Conservation (phyloP, 1,140 invertebrate species). For the Chelonus insularis region DNA sequence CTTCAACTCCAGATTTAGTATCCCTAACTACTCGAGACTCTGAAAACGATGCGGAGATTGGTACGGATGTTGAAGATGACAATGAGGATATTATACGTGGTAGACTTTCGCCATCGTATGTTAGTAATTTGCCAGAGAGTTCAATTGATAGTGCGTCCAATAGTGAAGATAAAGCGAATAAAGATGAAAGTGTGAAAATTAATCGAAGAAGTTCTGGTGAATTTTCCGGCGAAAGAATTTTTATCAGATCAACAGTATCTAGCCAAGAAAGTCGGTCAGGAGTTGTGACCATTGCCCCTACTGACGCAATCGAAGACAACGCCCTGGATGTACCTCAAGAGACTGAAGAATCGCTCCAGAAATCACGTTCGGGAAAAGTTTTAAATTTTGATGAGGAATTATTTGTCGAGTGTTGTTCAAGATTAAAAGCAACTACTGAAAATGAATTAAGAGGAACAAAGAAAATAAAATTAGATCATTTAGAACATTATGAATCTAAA, state of each 20-base stretch:
- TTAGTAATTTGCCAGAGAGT: slow-evolving; percentile 44
- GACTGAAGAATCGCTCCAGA: slow-evolving; percentile 32
- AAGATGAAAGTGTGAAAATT: slow-evolving; percentile 8
- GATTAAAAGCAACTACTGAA: slow-evolving; percentile 54
- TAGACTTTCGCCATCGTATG: slow-evolving; percentile 49
- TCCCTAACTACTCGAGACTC: slow-evolving; percentile 35
- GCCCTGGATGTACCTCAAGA: slow-evolving; percentile 50
- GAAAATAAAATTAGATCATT: slow-evolving; percentile 56
- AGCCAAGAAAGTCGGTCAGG: slow-evolving; percentile 38
- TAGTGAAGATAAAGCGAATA: slow-evolving; percentile 25
- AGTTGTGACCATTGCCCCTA: slow-evolving; percentile 51
- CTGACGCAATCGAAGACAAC: slow-evolving; percentile 55
- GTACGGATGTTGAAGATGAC: slow-evolving; percentile 30
- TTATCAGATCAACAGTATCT: slow-evolving; percentile 44
- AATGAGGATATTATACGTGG: slow-evolving; percentile 34
- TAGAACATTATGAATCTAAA: slow-evolving; percentile 43
- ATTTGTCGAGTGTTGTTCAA: slow-evolving; percentile 57
- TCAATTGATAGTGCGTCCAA: slow-evolving; percentile 39
- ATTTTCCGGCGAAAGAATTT: slow-evolving; percentile 46
- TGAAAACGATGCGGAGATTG: slow-evolving; percentile 37
- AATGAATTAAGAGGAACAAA: slow-evolving; percentile 55
- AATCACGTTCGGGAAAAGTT: slow-evolving; percentile 51
- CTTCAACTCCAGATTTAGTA: slow-evolving; percentile 29
- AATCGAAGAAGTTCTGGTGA: slow-evolving; percentile 34
- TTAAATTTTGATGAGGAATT: slow-evolving; percentile 56